phyloP scores from a whole-genome alignment of 2,888 invertebrate genomes.

The Tribolium freemani region DNA sequence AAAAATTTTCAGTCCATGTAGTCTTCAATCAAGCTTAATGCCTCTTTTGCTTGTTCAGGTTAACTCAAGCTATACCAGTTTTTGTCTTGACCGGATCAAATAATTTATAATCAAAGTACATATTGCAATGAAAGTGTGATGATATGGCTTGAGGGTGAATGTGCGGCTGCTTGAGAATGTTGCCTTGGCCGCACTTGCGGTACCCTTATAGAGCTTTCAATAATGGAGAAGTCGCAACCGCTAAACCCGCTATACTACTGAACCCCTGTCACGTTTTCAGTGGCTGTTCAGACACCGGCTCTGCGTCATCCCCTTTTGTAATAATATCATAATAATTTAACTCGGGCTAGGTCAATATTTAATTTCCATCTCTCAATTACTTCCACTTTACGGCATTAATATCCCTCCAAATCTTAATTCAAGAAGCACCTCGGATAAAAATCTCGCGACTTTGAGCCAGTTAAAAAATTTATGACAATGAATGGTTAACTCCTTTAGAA shows the following conservation, averaged over 20 bases:
- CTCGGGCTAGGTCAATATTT: slow-evolving; percentile 40
- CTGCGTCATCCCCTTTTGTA: slow-evolving; percentile 37
- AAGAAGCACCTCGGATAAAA: not conserved
- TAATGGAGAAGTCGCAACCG: slow-evolving; percentile 48
- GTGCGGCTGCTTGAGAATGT: slow-evolving; percentile 41
- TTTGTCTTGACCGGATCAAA: slow-evolving; percentile 32
- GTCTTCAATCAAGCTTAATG: not conserved
- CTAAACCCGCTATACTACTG: slow-evolving; percentile 42
- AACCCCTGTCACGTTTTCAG: slow-evolving; percentile 42
- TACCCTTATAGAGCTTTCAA: slow-evolving; percentile 43
- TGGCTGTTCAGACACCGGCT: slow-evolving; percentile 33
- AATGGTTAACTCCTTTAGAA: too few species aligned
- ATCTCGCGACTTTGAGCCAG: not conserved
- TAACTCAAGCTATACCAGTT: slow-evolving; percentile 11
- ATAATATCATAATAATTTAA: slow-evolving; percentile 44
- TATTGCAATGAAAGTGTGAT: slow-evolving; percentile 51
- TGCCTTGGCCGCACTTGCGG: slow-evolving; percentile 39
- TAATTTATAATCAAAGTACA: slow-evolving; percentile 46
- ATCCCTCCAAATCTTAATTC: slow-evolving; percentile 33
- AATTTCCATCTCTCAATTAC: slow-evolving; percentile 43
- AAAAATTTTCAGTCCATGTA: not conserved
- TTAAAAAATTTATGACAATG: not conserved
- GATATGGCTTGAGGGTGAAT: slow-evolving; percentile 44
- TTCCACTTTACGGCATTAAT: slow-evolving; percentile 37
- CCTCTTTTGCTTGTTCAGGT: not conserved